phyloP scores from a whole-genome alignment of 2,113 vertebrate genomes.

The Aptenodytes patagonicus region DNA sequence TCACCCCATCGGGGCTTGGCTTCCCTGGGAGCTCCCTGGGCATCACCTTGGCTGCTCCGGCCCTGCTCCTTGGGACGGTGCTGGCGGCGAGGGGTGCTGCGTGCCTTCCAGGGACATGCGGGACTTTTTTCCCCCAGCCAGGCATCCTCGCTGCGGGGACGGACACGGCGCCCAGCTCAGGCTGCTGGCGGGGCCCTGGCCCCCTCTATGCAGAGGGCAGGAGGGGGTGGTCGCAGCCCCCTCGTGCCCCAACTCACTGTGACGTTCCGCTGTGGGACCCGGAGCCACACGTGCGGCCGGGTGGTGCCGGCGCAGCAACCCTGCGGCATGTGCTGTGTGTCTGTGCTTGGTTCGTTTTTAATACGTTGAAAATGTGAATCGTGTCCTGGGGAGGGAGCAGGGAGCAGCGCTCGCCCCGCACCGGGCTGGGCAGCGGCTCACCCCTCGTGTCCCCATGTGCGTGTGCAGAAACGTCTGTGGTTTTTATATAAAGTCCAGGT shows the following conservation, averaged over 20 bases:
- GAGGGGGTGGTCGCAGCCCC: not conserved
- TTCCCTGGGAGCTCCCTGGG: accelerated
- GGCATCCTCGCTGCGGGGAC: accelerated
- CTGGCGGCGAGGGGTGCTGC: not conserved
- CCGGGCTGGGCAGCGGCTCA: not conserved
- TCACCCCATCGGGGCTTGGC: not conserved
- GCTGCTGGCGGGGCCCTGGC: not conserved
- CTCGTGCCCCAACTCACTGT: not conserved
- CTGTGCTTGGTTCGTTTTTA: conserved; percentile 31
- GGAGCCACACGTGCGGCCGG: not conserved
- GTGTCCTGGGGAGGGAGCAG: not conserved
- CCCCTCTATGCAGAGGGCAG: conserved; percentile 37
- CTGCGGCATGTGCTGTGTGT: not conserved
- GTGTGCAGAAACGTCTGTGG: not conserved
- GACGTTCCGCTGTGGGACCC: not conserved
- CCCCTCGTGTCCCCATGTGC: accelerated
- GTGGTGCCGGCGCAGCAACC: not conserved
- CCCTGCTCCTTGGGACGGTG: not conserved
- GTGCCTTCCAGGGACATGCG: not conserved
- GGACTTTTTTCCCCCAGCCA: not conserved
- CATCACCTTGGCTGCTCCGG: not conserved
- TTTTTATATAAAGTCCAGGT: conserved; percentile 61
- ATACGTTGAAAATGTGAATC: conserved; percentile 43
- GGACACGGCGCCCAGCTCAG: not conserved
- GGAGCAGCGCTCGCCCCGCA: accelerated